A percentile compares a stretch with the other conserved stretches of the same genome.
phyloP scores from a whole-genome alignment of 2,888 invertebrate genomes.

The Drosophila peninsularis region DNA sequence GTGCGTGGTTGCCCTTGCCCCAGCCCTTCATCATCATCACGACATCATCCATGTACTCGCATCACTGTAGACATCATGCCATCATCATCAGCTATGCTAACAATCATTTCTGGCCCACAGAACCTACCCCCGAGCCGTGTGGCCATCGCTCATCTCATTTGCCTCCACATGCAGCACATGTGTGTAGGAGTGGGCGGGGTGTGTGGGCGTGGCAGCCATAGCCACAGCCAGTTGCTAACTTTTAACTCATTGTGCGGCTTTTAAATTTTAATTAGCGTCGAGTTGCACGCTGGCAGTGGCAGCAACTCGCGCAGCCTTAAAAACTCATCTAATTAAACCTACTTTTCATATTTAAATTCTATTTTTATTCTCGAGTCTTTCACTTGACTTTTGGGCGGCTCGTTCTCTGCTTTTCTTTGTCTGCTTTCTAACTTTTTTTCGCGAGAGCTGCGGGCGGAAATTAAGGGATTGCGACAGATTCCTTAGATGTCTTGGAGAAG shows the following conservation, averaged over 20 bases:
- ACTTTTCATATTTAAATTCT: slow-evolving; percentile 19
- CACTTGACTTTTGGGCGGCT: slow-evolving; percentile 40
- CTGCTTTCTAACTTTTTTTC: neutral
- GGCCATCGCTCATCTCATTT: slow-evolving; percentile 42
- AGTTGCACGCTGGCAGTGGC: slow-evolving; percentile 52
- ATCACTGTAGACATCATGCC: slow-evolving; percentile 37
- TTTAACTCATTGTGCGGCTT: slow-evolving; percentile 79
- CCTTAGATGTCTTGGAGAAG: neutral
- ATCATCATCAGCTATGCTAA: slow-evolving; percentile 77
- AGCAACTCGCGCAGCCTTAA: slow-evolving; percentile 43
- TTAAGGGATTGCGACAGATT: neutral
- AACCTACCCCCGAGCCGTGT: slow-evolving; percentile 22
- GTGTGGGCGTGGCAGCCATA: slow-evolving; percentile 8
- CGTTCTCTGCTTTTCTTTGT: slow-evolving; percentile 22
- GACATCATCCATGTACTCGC: slow-evolving; percentile 44
- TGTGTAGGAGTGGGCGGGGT: slow-evolving; percentile 1
- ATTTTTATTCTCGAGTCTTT: neutral
- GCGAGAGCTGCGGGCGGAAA: too few species aligned
- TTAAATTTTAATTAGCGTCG: slow-evolving; percentile 80
- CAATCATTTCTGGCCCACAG: slow-evolving; percentile 64
- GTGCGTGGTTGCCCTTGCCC: slow-evolving; percentile 50
- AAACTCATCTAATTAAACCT: slow-evolving; percentile 70
- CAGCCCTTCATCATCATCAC: neutral
- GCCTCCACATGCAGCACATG: slow-evolving; percentile 38
- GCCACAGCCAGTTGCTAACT: slow-evolving; percentile 69